Evolutionary conservation across 2,113 vertebrate genomes (phyloP).

Genomic region (Heloderma charlesbogerti): DNA sequence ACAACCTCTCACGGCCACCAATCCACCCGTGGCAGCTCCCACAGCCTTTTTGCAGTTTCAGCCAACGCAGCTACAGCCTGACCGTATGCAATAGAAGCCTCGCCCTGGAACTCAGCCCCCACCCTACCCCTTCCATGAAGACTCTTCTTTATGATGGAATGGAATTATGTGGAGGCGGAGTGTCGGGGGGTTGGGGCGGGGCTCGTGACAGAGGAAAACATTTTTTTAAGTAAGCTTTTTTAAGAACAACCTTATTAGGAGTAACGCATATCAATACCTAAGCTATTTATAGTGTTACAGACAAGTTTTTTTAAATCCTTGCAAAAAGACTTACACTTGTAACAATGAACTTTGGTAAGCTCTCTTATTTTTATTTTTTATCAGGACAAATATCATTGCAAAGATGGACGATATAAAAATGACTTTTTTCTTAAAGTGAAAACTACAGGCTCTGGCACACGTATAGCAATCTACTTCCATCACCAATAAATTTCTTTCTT

Average conservation of each 20-base stretch:
- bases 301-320: constrained; percentile 28
- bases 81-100: constrained; percentile 88
- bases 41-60: constrained; percentile 90
- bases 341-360: constrained; percentile 65
- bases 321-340: constrained; percentile 54
- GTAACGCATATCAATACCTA: constrained; percentile 61
- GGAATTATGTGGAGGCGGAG: constrained; percentile 38
- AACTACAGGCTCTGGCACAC: constrained; percentile 64
- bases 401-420: constrained; percentile 42
- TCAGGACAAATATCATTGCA: constrained; percentile 52
- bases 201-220: not conserved
- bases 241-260: constrained; percentile 54
- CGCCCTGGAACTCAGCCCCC: not conserved
- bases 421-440: constrained; percentile 65
- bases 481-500: not conserved
- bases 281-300: constrained; percentile 75
- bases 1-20: constrained; percentile 75
- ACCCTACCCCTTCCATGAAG: not conserved
- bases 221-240: not conserved
- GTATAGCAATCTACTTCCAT: constrained; percentile 18
- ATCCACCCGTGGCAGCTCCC: constrained; percentile 66
- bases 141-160: constrained; percentile 24
- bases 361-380: not conserved
- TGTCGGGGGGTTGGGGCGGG: constrained; percentile 5
- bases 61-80: constrained; percentile 90